A percentile compares a stretch with the other conserved stretches of the same genome.
Conservation (phyloP, 2,888 invertebrate genomes). For the Bombylius discolor region DNA sequence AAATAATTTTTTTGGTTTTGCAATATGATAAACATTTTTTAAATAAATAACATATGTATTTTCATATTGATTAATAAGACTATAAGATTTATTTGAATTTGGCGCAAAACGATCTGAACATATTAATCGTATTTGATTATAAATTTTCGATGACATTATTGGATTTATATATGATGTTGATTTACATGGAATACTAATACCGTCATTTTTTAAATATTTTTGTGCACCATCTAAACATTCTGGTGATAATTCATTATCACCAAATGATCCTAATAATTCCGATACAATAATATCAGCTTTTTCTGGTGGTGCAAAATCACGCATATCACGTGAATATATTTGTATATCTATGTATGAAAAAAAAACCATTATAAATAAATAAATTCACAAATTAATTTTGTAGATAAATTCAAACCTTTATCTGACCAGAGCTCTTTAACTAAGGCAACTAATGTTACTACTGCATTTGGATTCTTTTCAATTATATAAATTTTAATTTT, state of each 20-base stretch:
- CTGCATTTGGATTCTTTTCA: constrained; percentile 96
- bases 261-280: constrained; percentile 91
- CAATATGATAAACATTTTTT: constrained; percentile 33
- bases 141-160: constrained; percentile 79
- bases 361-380: not conserved
- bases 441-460: constrained; percentile 66
- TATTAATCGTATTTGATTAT: constrained; percentile 52
- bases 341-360: constrained; percentile 42
- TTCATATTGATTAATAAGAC: constrained; percentile 43
- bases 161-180: constrained; percentile 90
- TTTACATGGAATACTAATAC: constrained; percentile 78
- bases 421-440: constrained; percentile 66
- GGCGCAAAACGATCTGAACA: constrained; percentile 24
- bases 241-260: constrained; percentile 96
- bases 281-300: constrained; percentile 92
- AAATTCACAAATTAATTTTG: not conserved
- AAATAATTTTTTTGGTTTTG: constrained; percentile 46
- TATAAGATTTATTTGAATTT: constrained; percentile 22
- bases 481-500: constrained; percentile 82
- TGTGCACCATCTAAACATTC: constrained; percentile 95
- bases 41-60: constrained; percentile 81
- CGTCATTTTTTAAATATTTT: constrained; percentile 67
- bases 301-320: constrained; percentile 64
- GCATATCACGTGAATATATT: constrained; percentile 77
- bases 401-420: constrained; percentile 27